These are phyloP conservation scores for Latrodectus geometricus DNA, from an alignment of 1,140 invertebrate genomes.

Conservation along the genomic window DNA sequence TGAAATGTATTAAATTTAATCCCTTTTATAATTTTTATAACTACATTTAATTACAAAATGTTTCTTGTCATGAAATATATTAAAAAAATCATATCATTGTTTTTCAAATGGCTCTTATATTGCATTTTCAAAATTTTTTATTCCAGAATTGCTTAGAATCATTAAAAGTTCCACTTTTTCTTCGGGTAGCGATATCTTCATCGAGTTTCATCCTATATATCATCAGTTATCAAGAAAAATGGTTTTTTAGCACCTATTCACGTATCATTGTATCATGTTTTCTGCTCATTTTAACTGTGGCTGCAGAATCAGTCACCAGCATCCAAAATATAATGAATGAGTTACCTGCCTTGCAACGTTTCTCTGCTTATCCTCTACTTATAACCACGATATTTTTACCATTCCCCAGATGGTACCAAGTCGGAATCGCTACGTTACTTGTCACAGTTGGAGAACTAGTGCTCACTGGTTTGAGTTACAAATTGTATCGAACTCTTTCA, in stretches of 20 bases:
- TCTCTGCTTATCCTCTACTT: slow-evolving; percentile 39
- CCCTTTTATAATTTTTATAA: background rate
- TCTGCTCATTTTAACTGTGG: background rate
- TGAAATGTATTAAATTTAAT: background rate
- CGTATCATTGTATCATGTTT: slow-evolving; percentile 25
- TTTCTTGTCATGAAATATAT: background rate
- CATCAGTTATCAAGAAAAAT: slow-evolving; percentile 44
- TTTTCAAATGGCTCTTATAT: background rate
- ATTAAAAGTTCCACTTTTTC: background rate
- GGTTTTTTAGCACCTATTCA: slow-evolving; percentile 38
- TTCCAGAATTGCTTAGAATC: slow-evolving; percentile 14
- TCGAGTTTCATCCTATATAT: slow-evolving; percentile 41
- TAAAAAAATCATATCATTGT: background rate
- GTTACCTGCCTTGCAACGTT: background rate
- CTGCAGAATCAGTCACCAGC: slow-evolving; percentile 17
- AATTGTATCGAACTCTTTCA: background rate
- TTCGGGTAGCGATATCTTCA: background rate
- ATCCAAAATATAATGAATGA: background rate
- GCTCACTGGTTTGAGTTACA: slow-evolving; percentile 8
- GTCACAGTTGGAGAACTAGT: slow-evolving; percentile 14
- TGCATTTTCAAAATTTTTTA: background rate
- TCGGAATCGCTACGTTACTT: background rate
- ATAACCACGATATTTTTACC: slow-evolving; percentile 25
- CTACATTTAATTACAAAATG: background rate
- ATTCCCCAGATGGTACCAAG: slow-evolving; percentile 54